Evolutionary conservation across 2,888 invertebrate genomes (phyloP).

Genomic region (Drosophila limbata): DNA sequence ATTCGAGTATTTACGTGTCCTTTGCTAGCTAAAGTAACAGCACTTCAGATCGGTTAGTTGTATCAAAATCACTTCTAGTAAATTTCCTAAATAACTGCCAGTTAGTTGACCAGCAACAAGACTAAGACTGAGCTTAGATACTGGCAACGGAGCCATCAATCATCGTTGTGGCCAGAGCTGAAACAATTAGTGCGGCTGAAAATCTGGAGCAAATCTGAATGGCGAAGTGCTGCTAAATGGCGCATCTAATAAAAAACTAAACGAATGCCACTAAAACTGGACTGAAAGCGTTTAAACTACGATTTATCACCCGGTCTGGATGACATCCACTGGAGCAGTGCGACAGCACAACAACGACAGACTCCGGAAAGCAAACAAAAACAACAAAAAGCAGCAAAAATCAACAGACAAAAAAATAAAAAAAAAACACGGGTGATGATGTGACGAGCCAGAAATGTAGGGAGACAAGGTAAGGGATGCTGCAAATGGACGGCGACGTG

Average conservation of each 20-base stretch:
- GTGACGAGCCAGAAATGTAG: slow-evolving; percentile 40
- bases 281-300: slow-evolving; percentile 82
- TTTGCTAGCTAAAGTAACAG: no score
- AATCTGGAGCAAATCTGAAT: slow-evolving; percentile 66
- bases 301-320: slow-evolving; percentile 72
- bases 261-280: slow-evolving; percentile 76
- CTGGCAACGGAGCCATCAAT: slow-evolving; percentile 48
- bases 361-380: slow-evolving; percentile 29
- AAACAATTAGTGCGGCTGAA: slow-evolving; percentile 73
- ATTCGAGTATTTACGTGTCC: no score
- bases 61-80: neutral
- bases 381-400: slow-evolving; percentile 36
- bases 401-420: slow-evolving; percentile 45
- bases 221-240: slow-evolving; percentile 67
- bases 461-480: neutral
- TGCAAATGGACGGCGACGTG: slow-evolving; percentile 12
- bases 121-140: slow-evolving; percentile 1
- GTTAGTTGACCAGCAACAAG: neutral
- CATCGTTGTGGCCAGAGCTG: slow-evolving; percentile 40
- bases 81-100: neutral
- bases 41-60: no score
- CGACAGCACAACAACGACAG: slow-evolving; percentile 32
- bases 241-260: slow-evolving; percentile 78
- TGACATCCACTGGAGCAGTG: slow-evolving; percentile 26
- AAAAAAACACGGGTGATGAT: slow-evolving; percentile 50